phyloP scores from a whole-genome alignment of 2,888 invertebrate species.

The Diarsia mendica region DNA sequence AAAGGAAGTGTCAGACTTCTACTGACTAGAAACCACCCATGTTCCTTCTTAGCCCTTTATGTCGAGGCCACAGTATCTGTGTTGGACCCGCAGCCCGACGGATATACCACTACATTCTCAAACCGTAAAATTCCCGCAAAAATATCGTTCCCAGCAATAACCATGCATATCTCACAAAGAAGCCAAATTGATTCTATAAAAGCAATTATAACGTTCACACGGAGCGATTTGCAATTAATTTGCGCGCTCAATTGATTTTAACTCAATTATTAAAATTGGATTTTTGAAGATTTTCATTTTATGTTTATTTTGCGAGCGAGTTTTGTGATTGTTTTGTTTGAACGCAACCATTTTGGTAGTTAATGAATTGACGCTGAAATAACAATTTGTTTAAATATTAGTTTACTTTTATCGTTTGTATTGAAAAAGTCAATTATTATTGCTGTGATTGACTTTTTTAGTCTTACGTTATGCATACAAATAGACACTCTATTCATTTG shows the following conservation, averaged over 20 bases:
- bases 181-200: slow-evolving; percentile 58
- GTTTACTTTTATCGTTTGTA: slow-evolving; percentile 5
- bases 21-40: too few relatives aligned
- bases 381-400: slow-evolving; percentile 24
- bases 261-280: slow-evolving; percentile 61
- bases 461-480: background rate
- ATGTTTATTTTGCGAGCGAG: slow-evolving; percentile 17
- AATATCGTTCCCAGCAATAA: slow-evolving; percentile 25
- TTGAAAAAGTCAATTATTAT: slow-evolving; percentile 29
- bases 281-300: slow-evolving; percentile 43
- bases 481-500: too few relatives aligned
- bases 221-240: slow-evolving; percentile 56
- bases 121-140: slow-evolving; percentile 24
- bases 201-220: slow-evolving; percentile 64
- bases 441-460: background rate
- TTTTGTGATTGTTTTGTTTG: slow-evolving; percentile 48
- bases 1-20: too few relatives aligned
- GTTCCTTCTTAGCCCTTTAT: too few relatives aligned
- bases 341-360: slow-evolving; percentile 34
- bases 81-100: too few relatives aligned
- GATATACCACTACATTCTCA: too few relatives aligned
- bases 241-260: slow-evolving; percentile 59
- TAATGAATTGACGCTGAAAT: slow-evolving; percentile 40
- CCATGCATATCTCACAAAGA: slow-evolving; percentile 36
- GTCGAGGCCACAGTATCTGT: too few relatives aligned